Evolutionary conservation across 2,888 invertebrate species (phyloP).

Genomic region (Conchocele bisecta): DNA sequence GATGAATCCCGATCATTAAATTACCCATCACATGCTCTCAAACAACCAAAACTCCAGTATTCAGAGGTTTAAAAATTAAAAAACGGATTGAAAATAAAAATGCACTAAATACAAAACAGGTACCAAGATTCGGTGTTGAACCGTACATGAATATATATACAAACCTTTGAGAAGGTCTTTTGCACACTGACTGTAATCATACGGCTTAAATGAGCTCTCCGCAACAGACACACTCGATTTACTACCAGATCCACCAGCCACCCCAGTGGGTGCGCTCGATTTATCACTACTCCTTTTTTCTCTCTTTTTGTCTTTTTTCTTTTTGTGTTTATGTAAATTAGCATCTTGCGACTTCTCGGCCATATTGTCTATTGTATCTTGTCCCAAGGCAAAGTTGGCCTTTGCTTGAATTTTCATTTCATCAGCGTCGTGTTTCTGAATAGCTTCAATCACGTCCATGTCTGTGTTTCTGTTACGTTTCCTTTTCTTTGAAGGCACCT

Average conservation of each 20-base stretch:
- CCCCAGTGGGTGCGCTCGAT: not conserved
- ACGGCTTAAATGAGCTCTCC: slow-evolving; percentile 56
- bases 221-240: not conserved
- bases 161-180: slow-evolving; percentile 65
- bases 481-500: slow-evolving; percentile 49
- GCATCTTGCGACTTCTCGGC: slow-evolving; percentile 12
- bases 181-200: slow-evolving; percentile 64
- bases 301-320: slow-evolving; percentile 44
- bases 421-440: slow-evolving; percentile 38
- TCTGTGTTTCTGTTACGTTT: slow-evolving; percentile 46
- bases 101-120: too few relatives aligned
- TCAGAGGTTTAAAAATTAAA: too few relatives aligned
- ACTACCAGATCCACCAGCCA: not conserved
- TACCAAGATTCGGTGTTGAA: too few relatives aligned
- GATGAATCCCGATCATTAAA: too few relatives aligned
- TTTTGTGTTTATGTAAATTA: slow-evolving; percentile 18
- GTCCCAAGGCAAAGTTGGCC: slow-evolving; percentile 34
- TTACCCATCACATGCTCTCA: too few relatives aligned
- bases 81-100: too few relatives aligned
- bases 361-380: slow-evolving; percentile 22
- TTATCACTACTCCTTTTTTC: slow-evolving; percentile 29
- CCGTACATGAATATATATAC: too few relatives aligned
- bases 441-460: slow-evolving; percentile 44
- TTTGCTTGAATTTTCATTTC: slow-evolving; percentile 35
- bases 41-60: too few relatives aligned